These are phyloP conservation scores for Sander vitreus DNA, from an alignment of 2,113 vertebrate species.

Conservation along the genomic window DNA sequence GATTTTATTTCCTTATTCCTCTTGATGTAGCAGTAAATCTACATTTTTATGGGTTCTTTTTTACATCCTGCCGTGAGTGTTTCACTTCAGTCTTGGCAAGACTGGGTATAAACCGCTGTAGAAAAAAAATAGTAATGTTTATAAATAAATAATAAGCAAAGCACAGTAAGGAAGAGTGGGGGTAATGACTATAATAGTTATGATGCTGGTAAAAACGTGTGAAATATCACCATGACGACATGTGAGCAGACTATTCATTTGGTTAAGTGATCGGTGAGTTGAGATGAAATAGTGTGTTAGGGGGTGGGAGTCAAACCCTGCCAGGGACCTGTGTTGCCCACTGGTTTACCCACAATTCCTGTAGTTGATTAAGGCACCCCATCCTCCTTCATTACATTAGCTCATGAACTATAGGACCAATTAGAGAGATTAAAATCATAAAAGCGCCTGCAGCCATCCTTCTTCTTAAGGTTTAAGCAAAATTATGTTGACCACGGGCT, in stretches of 20 bases:
- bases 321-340: conserved; percentile 26
- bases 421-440: conserved; percentile 81
- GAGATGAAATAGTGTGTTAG: conserved; percentile 63
- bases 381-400: conserved; percentile 70
- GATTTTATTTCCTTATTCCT: conserved; percentile 47
- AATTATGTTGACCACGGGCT: conserved; percentile 59
- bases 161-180: conserved; percentile 20
- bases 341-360: conserved; percentile 55
- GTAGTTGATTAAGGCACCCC: conserved; percentile 59
- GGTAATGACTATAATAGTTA: conserved; percentile 71
- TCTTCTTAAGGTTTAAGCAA: conserved; percentile 64
- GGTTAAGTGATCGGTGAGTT: conserved; percentile 73
- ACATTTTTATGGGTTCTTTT: conserved; percentile 40
- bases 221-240: conserved; percentile 73
- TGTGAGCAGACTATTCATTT: conserved; percentile 74
- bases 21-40: conserved; percentile 55
- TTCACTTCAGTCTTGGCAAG: conserved; percentile 40
- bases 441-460: conserved; percentile 46
- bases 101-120: background rate
- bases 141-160: conserved; percentile 78
- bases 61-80: conserved; percentile 26
- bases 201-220: conserved; percentile 67
- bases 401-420: conserved; percentile 68
- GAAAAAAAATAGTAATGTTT: conserved; percentile 61
- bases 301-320: conserved; percentile 18